Conservation (phyloP, 2,113 vertebrate species). For the Halcyon senegalensis region DNA sequence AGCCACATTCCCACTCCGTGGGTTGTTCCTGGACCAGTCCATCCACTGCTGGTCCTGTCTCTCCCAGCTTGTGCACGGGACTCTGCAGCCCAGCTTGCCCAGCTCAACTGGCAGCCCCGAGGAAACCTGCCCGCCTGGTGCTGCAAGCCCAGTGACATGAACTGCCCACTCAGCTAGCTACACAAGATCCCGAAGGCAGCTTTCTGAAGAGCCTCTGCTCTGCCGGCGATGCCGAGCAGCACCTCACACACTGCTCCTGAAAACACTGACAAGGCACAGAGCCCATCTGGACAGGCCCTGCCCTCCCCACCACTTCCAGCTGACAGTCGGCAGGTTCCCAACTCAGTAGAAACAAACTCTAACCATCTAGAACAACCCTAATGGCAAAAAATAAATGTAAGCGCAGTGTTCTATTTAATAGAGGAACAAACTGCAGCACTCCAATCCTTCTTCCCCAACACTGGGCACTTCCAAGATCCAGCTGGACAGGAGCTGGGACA, state of each 20-base stretch:
- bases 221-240: not conserved
- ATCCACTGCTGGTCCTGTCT: accelerated
- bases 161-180: not conserved
- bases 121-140: not conserved
- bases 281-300: slow-evolving; percentile 5
- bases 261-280: not conserved
- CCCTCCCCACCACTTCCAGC: not conserved
- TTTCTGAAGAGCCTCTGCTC: not conserved
- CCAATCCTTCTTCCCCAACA: not conserved
- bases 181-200: not conserved
- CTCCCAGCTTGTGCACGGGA: not conserved
- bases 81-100: not conserved
- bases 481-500: not conserved
- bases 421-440: not conserved
- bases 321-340: not conserved
- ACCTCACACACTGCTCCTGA: not conserved
- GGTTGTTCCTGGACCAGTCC: not conserved
- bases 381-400: not conserved
- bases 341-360: not conserved
- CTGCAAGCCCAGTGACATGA: not conserved
- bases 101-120: not conserved
- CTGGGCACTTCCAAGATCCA: not conserved
- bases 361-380: not conserved
- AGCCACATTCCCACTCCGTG: accelerated
- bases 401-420: accelerated